phyloP scores from a whole-genome alignment of 2,888 invertebrate species.

The Himalopsyche anomala region DNA sequence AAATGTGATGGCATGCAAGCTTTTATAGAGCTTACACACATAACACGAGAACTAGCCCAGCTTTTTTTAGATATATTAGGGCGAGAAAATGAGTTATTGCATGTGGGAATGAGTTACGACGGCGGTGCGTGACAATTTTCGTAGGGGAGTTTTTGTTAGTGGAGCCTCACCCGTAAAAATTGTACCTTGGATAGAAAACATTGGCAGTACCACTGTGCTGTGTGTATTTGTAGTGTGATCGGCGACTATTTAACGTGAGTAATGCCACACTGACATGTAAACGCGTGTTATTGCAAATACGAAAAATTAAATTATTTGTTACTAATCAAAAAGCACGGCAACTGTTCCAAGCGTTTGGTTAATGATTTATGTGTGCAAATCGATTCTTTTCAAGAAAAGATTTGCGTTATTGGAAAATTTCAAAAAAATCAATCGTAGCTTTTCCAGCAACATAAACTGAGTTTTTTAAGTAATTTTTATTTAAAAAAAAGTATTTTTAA shows the following conservation, averaged over 20 bases:
- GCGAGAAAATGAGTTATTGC: conserved; percentile 64
- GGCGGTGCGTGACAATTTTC: conserved; percentile 52
- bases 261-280: background rate
- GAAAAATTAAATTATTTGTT: background rate
- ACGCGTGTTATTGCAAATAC: background rate
- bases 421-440: too few species aligned
- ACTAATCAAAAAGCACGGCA: background rate
- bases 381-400: too few species aligned
- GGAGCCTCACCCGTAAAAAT: conserved; percentile 51
- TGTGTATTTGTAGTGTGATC: background rate
- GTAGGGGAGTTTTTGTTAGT: conserved; percentile 6
- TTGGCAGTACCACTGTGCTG: background rate
- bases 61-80: conserved; percentile 28
- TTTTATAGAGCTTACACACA: too few species aligned
- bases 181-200: background rate
- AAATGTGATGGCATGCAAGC: too few species aligned
- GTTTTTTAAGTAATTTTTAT: too few species aligned
- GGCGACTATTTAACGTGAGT: background rate
- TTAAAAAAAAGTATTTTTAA: too few species aligned
- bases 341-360: too few species aligned
- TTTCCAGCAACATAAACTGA: too few species aligned
- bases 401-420: too few species aligned
- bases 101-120: conserved; percentile 62
- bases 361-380: too few species aligned
- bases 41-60: conserved; percentile 39